Percentiles rank a stretch among this genome's conserved stretches.
Conservation (phyloP, 2,113 vertebrate species). For the Apus apus region DNA sequence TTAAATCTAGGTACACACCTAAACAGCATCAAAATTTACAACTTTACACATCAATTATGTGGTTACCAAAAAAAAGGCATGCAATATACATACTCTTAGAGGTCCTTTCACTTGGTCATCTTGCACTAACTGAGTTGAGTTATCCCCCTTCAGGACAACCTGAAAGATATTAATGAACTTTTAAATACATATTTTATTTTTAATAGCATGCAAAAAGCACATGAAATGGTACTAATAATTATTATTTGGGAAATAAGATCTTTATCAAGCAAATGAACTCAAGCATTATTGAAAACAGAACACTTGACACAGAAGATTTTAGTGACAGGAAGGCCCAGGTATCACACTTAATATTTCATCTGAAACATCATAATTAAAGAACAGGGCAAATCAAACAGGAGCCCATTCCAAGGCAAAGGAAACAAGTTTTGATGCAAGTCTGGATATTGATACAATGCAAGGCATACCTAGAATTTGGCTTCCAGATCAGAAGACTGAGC, state of each 20-base stretch:
- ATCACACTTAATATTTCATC: neutral
- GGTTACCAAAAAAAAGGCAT: neutral
- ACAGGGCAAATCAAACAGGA: neutral
- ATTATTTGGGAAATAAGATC: neutral
- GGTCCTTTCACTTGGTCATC: constrained; percentile 98
- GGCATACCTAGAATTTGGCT: neutral
- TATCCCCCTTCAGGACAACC: constrained; percentile 94
- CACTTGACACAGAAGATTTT: neutral
- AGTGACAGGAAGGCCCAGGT: neutral
- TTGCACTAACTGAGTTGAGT: constrained; percentile 93
- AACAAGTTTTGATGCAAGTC: neutral
- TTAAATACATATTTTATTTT: neutral
- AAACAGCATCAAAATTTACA: neutral
- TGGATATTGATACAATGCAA: neutral
- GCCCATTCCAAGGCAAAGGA: neutral
- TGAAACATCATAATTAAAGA: neutral
- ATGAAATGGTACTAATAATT: neutral
- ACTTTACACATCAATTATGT: neutral
- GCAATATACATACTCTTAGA: constrained; percentile 85
- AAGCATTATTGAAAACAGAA: neutral
- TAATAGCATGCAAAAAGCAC: neutral
- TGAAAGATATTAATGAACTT: constrained; percentile 65
- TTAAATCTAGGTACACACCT: neutral
- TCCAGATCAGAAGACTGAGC: neutral
- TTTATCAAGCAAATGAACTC: neutral